phyloP scores from a whole-genome alignment of 2,113 vertebrate species.

The Micronycteris hirsuta region DNA sequence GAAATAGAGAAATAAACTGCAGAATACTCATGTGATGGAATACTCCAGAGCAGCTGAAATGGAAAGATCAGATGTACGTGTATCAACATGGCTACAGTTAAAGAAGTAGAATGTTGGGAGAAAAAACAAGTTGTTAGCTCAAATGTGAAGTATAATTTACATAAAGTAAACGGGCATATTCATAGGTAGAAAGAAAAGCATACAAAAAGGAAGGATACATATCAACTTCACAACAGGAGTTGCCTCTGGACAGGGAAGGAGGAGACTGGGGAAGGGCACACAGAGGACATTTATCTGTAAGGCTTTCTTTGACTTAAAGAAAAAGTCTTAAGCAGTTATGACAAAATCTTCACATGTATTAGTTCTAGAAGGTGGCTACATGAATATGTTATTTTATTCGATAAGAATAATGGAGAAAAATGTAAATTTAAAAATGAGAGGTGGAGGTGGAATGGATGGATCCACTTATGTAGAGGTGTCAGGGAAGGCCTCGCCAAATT shows the following conservation, averaged over 20 bases:
- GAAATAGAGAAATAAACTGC: neutral
- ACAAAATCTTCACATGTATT: conserved; percentile 11
- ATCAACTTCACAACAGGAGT: neutral
- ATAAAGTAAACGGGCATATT: neutral
- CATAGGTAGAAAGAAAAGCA: conserved; percentile 3
- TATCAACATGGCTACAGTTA: neutral
- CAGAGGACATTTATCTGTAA: neutral
- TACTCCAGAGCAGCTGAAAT: neutral
- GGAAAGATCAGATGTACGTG: neutral
- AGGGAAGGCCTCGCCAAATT: neutral
- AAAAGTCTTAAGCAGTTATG: neutral
- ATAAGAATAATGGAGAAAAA: neutral
- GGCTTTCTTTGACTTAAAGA: neutral
- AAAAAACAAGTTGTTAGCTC: conserved; percentile 1
- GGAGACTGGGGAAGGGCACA: neutral
- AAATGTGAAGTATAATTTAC: neutral
- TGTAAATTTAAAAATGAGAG: conserved; percentile 23
- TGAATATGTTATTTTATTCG: neutral
- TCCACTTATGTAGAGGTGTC: neutral
- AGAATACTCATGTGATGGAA: neutral
- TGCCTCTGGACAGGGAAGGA: neutral
- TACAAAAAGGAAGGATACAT: neutral
- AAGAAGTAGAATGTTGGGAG: neutral
- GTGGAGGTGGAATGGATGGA: neutral
- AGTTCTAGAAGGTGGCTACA: neutral